phyloP scores from a whole-genome alignment of 92 coral and sea anemone species.

The Scolanthus callimorphus region DNA sequence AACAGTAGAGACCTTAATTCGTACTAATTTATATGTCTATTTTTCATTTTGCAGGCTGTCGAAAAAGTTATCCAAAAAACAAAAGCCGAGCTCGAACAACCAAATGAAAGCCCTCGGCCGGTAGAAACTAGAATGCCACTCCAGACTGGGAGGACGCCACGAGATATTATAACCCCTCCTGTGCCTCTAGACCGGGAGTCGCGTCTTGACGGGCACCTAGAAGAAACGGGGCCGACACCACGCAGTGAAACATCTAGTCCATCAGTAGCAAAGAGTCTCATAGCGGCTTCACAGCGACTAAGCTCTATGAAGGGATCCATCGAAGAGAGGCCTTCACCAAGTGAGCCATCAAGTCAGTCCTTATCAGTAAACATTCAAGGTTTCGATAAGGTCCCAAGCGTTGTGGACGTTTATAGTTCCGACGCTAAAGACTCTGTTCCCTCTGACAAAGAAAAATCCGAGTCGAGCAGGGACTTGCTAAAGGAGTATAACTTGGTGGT shows the following conservation, averaged over 20 bases:
- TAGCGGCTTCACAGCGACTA: too few species aligned
- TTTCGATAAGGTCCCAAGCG: constrained; percentile 15
- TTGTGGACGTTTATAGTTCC: constrained; percentile 1
- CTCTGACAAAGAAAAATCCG: constrained; percentile 2
- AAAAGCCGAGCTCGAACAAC: constrained; percentile 63
- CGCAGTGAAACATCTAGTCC: too few species aligned
- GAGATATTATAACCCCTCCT: not conserved
- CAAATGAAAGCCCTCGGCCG: constrained; percentile 11
- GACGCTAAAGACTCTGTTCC: constrained; percentile 11
- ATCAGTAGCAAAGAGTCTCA: too few species aligned
- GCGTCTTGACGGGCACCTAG: not conserved
- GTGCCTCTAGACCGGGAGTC: not conserved
- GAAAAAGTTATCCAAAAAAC: constrained; percentile 75
- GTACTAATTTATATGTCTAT: not conserved
- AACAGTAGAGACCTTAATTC: too few species aligned
- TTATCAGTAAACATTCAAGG: not conserved
- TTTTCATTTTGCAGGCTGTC: constrained; percentile 56
- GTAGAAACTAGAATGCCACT: not conserved
- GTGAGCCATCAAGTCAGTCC: not conserved
- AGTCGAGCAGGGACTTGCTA: constrained; percentile 6
- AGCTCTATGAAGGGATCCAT: not conserved
- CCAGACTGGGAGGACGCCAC: not conserved
- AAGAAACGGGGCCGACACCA: too few species aligned
- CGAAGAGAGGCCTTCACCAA: not conserved
- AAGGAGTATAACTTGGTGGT: constrained; percentile 12